phyloP scores from a whole-genome alignment of 2,797 vertebrate genomes.

The Molossus molossus region DNA sequence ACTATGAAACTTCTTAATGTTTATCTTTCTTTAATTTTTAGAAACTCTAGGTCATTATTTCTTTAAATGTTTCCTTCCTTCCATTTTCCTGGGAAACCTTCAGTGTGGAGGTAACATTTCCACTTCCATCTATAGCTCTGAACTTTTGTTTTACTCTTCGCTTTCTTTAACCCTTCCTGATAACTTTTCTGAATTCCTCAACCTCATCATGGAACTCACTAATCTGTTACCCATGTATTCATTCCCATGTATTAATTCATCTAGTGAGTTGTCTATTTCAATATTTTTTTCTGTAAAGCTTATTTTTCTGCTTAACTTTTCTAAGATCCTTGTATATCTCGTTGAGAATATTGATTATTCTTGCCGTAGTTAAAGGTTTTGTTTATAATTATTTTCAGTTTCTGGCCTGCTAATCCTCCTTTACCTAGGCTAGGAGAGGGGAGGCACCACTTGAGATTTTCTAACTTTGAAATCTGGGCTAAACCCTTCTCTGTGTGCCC shows the following conservation, averaged over 20 bases:
- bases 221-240: not conserved
- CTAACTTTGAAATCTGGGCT: not conserved
- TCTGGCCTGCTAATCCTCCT: not conserved
- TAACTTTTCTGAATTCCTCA: not conserved
- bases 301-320: not conserved
- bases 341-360: not conserved
- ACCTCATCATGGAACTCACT: not conserved
- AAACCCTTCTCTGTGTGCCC: not conserved
- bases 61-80: not conserved
- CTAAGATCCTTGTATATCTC: not conserved
- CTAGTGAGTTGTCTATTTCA: not conserved
- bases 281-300: not conserved
- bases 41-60: not conserved
- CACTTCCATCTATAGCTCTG: not conserved
- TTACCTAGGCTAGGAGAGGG: not conserved
- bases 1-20: not conserved
- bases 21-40: conserved; percentile 36
- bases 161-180: not conserved
- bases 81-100: not conserved
- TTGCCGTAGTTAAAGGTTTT: not conserved
- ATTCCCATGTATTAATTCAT: conserved; percentile 10
- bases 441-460: not conserved
- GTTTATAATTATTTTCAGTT: not conserved
- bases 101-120: not conserved
- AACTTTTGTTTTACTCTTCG: not conserved